Conservation (phyloP, 2,797 vertebrate genomes). For the Chromobotia macracanthus region DNA sequence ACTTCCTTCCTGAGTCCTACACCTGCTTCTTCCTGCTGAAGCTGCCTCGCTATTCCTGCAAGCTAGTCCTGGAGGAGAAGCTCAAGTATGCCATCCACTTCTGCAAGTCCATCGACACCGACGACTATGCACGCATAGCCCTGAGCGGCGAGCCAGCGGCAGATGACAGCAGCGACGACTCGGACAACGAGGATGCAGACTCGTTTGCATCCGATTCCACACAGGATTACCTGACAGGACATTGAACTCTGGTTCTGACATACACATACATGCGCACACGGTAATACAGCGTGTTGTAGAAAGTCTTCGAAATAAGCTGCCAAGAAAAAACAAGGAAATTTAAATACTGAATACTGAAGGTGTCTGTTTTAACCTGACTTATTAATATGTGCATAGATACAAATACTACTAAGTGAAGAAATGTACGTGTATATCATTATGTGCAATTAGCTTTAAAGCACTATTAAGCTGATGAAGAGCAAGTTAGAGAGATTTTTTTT, state of each 20-base stretch:
- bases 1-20: slow-evolving; percentile 98
- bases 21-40: slow-evolving; percentile 99
- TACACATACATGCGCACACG: slow-evolving; percentile 13
- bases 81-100: slow-evolving; percentile 99
- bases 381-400: slow-evolving; percentile 57
- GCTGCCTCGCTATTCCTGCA: slow-evolving; percentile 95
- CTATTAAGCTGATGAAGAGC: slow-evolving; percentile 73
- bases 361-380: slow-evolving; percentile 61
- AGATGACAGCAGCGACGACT: slow-evolving; percentile 95
- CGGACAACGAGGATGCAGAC: slow-evolving; percentile 95
- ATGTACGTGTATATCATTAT: slow-evolving; percentile 57
- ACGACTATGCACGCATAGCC: slow-evolving; percentile 97
- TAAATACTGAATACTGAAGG: slow-evolving; percentile 42
- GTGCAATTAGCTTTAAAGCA: slow-evolving; percentile 79
- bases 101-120: slow-evolving; percentile 98
- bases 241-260: slow-evolving; percentile 73
- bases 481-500: slow-evolving; percentile 53
- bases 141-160: slow-evolving; percentile 92
- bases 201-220: slow-evolving; percentile 98
- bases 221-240: slow-evolving; percentile 95
- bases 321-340: slow-evolving; percentile 36
- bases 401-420: slow-evolving; percentile 66
- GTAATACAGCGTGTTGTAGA: background rate
- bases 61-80: slow-evolving; percentile 95
- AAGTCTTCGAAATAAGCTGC: slow-evolving; percentile 53